Conservation (phyloP, 2,888 invertebrate genomes). For the Ichneumoninae sp. region DNA sequence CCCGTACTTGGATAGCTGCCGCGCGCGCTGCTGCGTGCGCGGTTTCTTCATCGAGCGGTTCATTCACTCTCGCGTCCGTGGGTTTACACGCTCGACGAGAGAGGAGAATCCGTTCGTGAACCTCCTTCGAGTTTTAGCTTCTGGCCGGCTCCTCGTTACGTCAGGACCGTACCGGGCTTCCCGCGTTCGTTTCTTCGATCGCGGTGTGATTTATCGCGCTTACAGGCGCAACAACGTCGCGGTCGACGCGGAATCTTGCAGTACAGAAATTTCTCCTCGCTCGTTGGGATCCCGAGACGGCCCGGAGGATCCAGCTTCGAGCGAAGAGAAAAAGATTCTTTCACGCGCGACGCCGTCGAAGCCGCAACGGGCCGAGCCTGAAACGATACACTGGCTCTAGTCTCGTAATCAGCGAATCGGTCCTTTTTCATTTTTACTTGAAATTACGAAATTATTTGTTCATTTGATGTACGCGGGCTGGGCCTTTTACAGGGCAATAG, state of each 20-base stretch:
- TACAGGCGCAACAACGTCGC: not conserved
- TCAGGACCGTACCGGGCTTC: constrained; percentile 38
- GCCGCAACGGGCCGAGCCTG: constrained; percentile 26
- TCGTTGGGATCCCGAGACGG: constrained; percentile 16
- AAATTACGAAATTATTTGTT: too few species aligned
- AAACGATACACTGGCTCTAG: not conserved
- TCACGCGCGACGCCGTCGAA: constrained; percentile 40
- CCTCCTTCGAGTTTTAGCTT: constrained; percentile 23
- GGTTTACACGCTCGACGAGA: constrained; percentile 20
- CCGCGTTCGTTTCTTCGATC: constrained; percentile 16
- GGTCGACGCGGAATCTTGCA: constrained; percentile 33
- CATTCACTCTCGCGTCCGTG: constrained; percentile 56
- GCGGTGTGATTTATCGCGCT: constrained; percentile 44
- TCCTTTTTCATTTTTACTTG: not conserved
- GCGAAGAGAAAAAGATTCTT: constrained; percentile 50
- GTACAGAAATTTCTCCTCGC: constrained; percentile 48
- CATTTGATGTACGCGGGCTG: too few species aligned
- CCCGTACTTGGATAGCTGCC: constrained; percentile 51
- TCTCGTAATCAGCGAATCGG: not conserved
- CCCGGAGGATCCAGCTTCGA: constrained; percentile 7
- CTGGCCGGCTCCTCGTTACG: constrained; percentile 31
- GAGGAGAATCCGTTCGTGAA: constrained; percentile 1
- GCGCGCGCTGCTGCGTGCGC: constrained; percentile 41
- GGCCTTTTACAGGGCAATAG: too few species aligned
- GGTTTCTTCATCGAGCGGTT: constrained; percentile 51